Evolutionary conservation across 2,113 vertebrate genomes (phyloP), one percentile per base, ranked within the genome.

Genomic region (Pagrus major): DNA sequence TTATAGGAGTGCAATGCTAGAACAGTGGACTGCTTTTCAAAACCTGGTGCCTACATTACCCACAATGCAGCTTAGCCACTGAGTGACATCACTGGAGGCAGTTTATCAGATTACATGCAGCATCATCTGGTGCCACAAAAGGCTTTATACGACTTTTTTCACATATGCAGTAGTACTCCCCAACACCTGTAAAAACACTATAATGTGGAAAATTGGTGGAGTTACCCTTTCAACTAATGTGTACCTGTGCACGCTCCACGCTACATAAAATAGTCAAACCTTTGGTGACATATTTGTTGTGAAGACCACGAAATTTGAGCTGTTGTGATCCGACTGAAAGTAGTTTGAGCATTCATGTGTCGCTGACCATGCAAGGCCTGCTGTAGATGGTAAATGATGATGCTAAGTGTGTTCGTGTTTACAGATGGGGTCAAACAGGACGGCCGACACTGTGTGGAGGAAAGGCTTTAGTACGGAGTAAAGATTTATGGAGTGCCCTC

Each of bases 401-500:
- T 33, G 31, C 64, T 56, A 42, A 42, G 71, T 33, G 42, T 56
- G 63, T 21, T 21, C 44, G 33, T 56, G 80, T 83, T 85, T 74
- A 65, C 64, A 6, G 23, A 55, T 27, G 72, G 70, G 78, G 83
- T 73, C 80, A 59, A 86, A 79, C 58, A 37, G 66, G 54, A 71
- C 73, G 37, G 5, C 76, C 59, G 64, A 76, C 73, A 59, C 49
- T 64, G 67, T 23, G 46, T n/a, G 71, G 46, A 71, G 58, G 58
- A 77, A 52, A 85, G n/a, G 55, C 70, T 78, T 78, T 9, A 5
- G 78, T 46, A 47, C n/a, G 31, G 70, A 68, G 54, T 33, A 2
- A 6, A 81, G 85, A 92, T 90, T 78, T 87, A 92, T 88, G 77
- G 79, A 35, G 70, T 33, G 55, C 78, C 85, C 61, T 78, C 37